Evolutionary conservation across 1,140 invertebrate species (phyloP), one percentile per base, ranked within the genome.

Genomic region (Ips typographus): DNA sequence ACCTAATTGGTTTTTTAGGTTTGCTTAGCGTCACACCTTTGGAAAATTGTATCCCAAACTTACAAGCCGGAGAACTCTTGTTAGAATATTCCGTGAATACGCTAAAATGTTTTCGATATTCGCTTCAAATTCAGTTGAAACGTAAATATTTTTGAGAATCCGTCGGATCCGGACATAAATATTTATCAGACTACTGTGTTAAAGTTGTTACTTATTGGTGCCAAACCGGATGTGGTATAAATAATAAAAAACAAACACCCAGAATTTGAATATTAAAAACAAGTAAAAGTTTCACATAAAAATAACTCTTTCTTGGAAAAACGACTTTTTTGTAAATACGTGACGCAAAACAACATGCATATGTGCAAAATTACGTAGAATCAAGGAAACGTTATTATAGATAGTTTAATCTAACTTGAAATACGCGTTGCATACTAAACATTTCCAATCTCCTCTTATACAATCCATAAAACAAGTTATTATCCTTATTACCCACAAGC

Each of bases 191-290:
- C 44, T 22, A 1, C 52, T 37, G 36, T 55, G 5, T 55, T 22
- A 55, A 53, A 55, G 8, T 55, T 55, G 2, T 55, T 55, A 49
- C 43, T 49, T 49, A 38, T 37, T 55, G n/a, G 52, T 22, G 52
- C 52, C 58, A 60, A 60, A 60, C 8, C 58, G 58, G 39, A n/a
- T 42, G 40, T 42, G 8, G 58, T 60, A n/a, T 60, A 60, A 44
- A 44, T 40, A 60, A 22, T 22, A 22, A 42, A 36, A 44, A 60
- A 60, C 2, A 60, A 41, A 36, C 40, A 60, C 37, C 41, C 38
- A n/a, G 40, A 39, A 44, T 60, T 42, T 60, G 37, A 40, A 60
- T 41, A 60, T 22, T 60, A 60, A 40, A 56, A 2, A 41, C 40
- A 60, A 42, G 6, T 60, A n/a, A n/a, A 60, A 60, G 7, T 60